These are phyloP conservation scores for Fulmarus glacialis DNA, from an alignment of 2,113 vertebrate species.

Conservation along the genomic window DNA sequence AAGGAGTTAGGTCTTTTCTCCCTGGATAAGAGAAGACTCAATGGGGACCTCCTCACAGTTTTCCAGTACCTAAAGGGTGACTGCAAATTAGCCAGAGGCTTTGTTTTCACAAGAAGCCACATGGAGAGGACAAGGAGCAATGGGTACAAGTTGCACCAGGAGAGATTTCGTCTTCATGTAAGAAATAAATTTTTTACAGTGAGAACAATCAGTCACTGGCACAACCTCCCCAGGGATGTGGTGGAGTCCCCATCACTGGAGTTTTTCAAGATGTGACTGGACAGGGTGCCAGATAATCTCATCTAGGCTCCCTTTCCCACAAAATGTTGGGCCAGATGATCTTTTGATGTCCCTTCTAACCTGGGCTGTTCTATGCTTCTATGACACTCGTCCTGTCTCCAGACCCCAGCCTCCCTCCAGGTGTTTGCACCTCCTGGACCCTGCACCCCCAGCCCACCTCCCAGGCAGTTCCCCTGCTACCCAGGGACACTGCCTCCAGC, in stretches of 20 bases:
- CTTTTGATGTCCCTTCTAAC: background rate
- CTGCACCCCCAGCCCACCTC: background rate
- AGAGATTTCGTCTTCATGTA: background rate
- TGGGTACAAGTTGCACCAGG: background rate
- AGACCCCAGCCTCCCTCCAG: background rate
- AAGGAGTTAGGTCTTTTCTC: background rate
- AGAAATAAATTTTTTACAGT: background rate
- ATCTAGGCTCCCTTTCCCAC: background rate
- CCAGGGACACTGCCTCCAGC: background rate
- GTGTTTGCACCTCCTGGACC: background rate
- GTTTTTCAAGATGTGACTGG: background rate
- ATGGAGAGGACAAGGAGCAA: background rate
- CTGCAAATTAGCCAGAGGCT: background rate
- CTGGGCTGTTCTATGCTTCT: background rate
- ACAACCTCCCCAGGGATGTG: background rate
- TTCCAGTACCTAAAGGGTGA: background rate
- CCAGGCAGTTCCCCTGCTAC: background rate
- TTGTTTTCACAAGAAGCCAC: background rate
- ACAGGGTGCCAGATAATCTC: background rate
- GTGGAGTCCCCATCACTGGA: accelerated
- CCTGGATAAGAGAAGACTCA: background rate
- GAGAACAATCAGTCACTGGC: background rate
- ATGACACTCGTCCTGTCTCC: background rate
- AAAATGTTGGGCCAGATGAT: background rate
- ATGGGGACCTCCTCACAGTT: background rate